phyloP scores from a whole-genome alignment of 2,113 vertebrate species.

The Hypocryptadius cinnamomeus region DNA sequence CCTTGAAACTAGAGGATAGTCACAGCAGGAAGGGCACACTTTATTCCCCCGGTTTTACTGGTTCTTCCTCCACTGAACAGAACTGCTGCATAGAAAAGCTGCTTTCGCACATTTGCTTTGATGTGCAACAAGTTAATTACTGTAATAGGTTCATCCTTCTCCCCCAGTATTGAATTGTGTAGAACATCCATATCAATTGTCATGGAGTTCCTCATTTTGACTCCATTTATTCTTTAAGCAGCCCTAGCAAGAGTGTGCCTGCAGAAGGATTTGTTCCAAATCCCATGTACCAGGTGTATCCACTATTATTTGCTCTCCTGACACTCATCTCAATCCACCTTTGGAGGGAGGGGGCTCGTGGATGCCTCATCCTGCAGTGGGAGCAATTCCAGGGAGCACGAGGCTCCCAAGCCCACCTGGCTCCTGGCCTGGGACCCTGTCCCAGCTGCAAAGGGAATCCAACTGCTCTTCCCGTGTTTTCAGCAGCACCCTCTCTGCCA shows the following conservation, averaged over 20 bases:
- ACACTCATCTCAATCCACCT: neutral
- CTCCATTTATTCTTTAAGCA: conserved; percentile 55
- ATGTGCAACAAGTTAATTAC: conserved; percentile 51
- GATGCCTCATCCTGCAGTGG: neutral
- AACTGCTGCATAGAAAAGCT: neutral
- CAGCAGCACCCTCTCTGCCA: neutral
- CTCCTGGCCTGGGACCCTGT: neutral
- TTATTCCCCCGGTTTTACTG: neutral
- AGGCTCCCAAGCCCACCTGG: fast-evolving
- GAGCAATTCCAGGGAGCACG: neutral
- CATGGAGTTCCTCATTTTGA: conserved; percentile 48
- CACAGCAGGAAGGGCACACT: neutral
- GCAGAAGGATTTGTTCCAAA: conserved; percentile 11
- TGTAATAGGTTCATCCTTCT: conserved; percentile 32
- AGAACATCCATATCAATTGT: conserved; percentile 46
- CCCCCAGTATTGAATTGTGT: conserved; percentile 1
- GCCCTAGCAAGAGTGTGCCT: conserved; percentile 22
- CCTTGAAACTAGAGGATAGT: neutral
- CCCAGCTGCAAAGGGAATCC: neutral
- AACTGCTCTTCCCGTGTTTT: fast-evolving
- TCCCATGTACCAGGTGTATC: conserved; percentile 14
- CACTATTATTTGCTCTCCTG: neutral
- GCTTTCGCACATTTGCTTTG: conserved; percentile 3
- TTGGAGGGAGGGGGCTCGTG: neutral
- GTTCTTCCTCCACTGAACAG: neutral